Percentiles rank a stretch among this genome's conserved stretches.
phyloP scores from a whole-genome alignment of 1,140 invertebrate genomes.

The Sycobia sp. region DNA sequence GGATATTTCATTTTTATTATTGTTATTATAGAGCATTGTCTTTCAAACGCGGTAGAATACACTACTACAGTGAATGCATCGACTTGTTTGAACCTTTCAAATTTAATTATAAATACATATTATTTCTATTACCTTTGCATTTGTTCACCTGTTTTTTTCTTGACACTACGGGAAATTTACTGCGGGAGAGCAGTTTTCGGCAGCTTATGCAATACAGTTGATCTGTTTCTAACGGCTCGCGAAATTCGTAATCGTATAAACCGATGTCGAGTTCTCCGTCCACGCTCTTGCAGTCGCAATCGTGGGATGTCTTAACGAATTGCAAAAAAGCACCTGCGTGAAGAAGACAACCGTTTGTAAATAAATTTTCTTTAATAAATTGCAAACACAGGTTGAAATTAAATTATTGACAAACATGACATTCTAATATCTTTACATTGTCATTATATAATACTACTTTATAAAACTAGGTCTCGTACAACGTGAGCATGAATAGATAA shows the following conservation, averaged over 20 bases:
- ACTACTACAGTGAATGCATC: too few species aligned
- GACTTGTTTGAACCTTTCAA: neutral
- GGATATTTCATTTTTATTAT: too few species aligned
- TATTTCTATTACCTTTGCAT: conserved; percentile 19
- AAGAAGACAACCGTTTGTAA: too few species aligned
- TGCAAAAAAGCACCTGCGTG: conserved; percentile 46
- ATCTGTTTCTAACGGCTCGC: conserved; percentile 33
- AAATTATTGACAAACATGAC: too few species aligned
- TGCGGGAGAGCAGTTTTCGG: conserved; percentile 39
- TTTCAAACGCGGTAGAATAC: too few species aligned
- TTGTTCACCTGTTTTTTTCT: conserved; percentile 38
- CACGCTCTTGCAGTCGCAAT: conserved; percentile 41
- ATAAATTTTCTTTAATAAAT: too few species aligned
- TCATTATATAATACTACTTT: too few species aligned
- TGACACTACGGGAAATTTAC: conserved; percentile 44
- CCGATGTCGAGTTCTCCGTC: conserved; percentile 26
- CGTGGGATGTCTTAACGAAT: conserved; percentile 38
- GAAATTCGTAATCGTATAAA: conserved; percentile 38
- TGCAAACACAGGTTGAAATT: too few species aligned
- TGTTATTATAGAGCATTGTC: too few species aligned
- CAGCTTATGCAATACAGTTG: conserved; percentile 42
- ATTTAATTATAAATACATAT: neutral
- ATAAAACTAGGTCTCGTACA: too few species aligned
- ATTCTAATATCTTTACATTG: too few species aligned
- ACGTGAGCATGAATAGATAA: too few species aligned